phyloP scores from a whole-genome alignment of 2,113 vertebrate genomes.

The Hippocampus zosterae region DNA sequence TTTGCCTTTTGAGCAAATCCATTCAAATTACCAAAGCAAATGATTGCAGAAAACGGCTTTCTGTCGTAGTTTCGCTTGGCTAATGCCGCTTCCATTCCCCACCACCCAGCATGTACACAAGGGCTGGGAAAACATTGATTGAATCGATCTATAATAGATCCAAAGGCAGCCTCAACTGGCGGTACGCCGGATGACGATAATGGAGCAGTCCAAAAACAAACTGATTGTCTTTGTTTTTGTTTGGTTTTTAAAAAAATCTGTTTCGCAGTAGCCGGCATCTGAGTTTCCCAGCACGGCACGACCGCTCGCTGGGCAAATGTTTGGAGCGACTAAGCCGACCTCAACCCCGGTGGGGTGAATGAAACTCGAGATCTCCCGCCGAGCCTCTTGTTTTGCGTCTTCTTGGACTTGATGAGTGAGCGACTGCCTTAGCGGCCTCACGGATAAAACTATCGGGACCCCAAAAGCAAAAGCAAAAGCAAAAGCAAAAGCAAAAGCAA shows the following conservation, averaged over 20 bases:
- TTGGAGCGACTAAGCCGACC: background rate
- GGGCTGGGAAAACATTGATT: conserved; percentile 43
- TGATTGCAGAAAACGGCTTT: conserved; percentile 62
- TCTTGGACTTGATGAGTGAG: conserved; percentile 26
- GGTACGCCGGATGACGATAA: conserved; percentile 53
- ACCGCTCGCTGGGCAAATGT: background rate
- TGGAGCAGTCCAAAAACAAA: conserved; percentile 44
- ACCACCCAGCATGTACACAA: conserved; percentile 47
- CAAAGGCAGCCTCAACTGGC: conserved; percentile 50
- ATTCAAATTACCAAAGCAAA: conserved; percentile 68
- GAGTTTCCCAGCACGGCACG: background rate
- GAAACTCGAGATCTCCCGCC: conserved; percentile 31
- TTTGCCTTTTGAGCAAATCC: conserved; percentile 64
- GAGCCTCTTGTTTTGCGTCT: conserved; percentile 44
- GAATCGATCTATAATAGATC: conserved; percentile 60
- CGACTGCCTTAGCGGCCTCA: conserved; percentile 22
- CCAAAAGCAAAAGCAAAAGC: no score
- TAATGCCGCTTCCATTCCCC: conserved; percentile 42
- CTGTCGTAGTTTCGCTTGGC: conserved; percentile 58
- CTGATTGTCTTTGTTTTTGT: conserved; percentile 5
- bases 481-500: no score
- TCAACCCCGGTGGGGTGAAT: conserved; percentile 5
- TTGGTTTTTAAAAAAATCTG: background rate
- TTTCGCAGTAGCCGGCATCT: background rate
- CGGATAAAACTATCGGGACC: conserved; percentile 37